A percentile compares a stretch with the other conserved stretches of the same genome.
Evolutionary conservation across 2,888 invertebrate genomes (phyloP).

Genomic region (Ormyrus pomaceus): DNA sequence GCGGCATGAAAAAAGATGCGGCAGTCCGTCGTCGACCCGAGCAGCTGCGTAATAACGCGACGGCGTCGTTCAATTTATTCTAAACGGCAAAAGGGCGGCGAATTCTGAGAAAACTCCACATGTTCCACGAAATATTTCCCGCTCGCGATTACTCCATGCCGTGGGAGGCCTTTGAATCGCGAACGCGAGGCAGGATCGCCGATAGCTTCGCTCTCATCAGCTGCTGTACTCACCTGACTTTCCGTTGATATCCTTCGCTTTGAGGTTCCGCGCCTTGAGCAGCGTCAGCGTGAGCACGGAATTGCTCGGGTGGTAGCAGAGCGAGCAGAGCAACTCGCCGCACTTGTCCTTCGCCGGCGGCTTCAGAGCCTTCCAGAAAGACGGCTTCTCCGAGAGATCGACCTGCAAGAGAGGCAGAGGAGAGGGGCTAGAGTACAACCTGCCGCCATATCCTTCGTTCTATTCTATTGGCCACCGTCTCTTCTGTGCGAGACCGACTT

Average conservation of each 20-base stretch:
- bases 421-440: no score
- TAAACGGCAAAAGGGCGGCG: background rate
- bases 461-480: no score
- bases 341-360: conserved; percentile 96
- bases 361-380: conserved; percentile 95
- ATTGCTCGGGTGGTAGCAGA: conserved; percentile 97
- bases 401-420: conserved; percentile 78
- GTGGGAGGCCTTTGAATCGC: background rate
- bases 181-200: background rate
- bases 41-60: no score
- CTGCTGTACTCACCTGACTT: conserved; percentile 85
- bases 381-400: conserved; percentile 93
- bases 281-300: conserved; percentile 93
- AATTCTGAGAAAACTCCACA: background rate
- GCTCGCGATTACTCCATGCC: background rate
- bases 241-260: conserved; percentile 97
- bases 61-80: no score
- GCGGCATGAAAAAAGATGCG: no score
- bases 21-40: no score
- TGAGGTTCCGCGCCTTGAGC: conserved; percentile 94
- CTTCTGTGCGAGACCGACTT: no score
- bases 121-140: no score
- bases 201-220: background rate
- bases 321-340: conserved; percentile 92
- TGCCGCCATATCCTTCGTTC: background rate